Evolutionary conservation across 2,888 invertebrate species (phyloP).

Genomic region (Tetranychus piercei): DNA sequence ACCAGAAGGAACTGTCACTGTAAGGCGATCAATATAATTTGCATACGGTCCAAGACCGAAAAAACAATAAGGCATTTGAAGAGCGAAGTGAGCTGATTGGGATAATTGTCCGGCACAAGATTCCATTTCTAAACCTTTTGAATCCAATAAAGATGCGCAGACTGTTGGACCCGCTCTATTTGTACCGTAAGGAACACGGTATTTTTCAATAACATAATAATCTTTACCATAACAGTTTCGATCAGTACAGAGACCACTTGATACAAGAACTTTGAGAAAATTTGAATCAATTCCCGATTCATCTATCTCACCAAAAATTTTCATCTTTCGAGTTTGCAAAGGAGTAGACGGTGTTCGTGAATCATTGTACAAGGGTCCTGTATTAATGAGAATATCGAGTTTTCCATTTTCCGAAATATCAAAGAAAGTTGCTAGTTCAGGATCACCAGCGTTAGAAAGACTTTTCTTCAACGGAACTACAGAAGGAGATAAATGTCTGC

Average conservation of each 20-base stretch:
- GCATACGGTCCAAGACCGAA: slow-evolving; percentile 95
- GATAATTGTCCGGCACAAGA: slow-evolving; percentile 70
- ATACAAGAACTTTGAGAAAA: slow-evolving; percentile 77
- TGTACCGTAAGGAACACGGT: slow-evolving; percentile 41
- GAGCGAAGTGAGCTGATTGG: slow-evolving; percentile 71
- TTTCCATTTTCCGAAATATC: slow-evolving; percentile 73
- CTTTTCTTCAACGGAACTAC: not conserved
- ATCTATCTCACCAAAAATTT: slow-evolving; percentile 15
- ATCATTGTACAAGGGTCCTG: slow-evolving; percentile 6
- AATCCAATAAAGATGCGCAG: slow-evolving; percentile 66
- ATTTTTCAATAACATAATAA: not conserved
- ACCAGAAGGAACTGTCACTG: slow-evolving; percentile 45
- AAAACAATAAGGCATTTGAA: slow-evolving; percentile 80
- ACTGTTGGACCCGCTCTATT: slow-evolving; percentile 79
- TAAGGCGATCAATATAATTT: slow-evolving; percentile 79
- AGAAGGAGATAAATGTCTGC: not conserved
- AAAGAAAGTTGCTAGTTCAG: slow-evolving; percentile 67
- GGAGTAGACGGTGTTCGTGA: not conserved
- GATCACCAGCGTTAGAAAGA: slow-evolving; percentile 39
- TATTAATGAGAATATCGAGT: slow-evolving; percentile 56
- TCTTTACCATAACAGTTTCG: slow-evolving; percentile 29
- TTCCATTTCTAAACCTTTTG: slow-evolving; percentile 57
- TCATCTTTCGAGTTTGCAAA: slow-evolving; percentile 14
- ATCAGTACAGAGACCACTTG: slow-evolving; percentile 46
- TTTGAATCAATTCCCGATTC: slow-evolving; percentile 69